Base-by-base conservation (phyloP, 2,888 invertebrate genomes). In the Cryptocheilus praepositus region DNA sequence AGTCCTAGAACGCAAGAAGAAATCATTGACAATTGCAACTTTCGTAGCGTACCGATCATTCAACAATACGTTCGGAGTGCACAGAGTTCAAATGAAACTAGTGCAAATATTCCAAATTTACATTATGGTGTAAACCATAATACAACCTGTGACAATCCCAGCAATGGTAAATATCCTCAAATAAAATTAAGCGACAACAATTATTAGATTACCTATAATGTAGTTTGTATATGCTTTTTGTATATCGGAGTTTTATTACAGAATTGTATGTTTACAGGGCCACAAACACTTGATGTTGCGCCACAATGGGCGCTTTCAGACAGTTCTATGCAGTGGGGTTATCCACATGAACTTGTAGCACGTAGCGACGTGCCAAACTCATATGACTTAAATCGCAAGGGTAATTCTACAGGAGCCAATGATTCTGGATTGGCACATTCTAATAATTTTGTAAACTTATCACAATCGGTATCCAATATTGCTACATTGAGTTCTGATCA, bases 271-370 rank as follows among this genome's bases (percentile, higher is more conserved):
- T 66, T 82, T 79, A 5, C 74, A 87, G 87, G 87, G 81, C 75
- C 80, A 74, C 75, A 78, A 65, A 70, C 80, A 80, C 71, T 80
- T 82, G 83, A 76, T 82, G 81, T 80, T 74, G 83, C 85, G 83
- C 83, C 86, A 71, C 77, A 81, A 80, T 85, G 87, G 87, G 86
- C 85, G 83, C 83, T 82, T 69, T 79, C 83, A 79, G 77, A 82
- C 67, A 77, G 76, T 83, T 79, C 79, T 74, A 73, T 80, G 72
- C 80, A 81, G 74, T 83, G 83, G 84, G 75, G 79, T 64, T 72
- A 81, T 75, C 74, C 74, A 64, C 80, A 80, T 76, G 80, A 82
- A 73, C 78, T 86, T 79, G 76, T 86, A 86, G 78, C 84, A 80
- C 77, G 74, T 62, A 79, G 80, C 71, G 74, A 77, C 46, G 61